phyloP scores from a whole-genome alignment of 2,113 vertebrate species.

The Spheniscus mendiculus region DNA sequence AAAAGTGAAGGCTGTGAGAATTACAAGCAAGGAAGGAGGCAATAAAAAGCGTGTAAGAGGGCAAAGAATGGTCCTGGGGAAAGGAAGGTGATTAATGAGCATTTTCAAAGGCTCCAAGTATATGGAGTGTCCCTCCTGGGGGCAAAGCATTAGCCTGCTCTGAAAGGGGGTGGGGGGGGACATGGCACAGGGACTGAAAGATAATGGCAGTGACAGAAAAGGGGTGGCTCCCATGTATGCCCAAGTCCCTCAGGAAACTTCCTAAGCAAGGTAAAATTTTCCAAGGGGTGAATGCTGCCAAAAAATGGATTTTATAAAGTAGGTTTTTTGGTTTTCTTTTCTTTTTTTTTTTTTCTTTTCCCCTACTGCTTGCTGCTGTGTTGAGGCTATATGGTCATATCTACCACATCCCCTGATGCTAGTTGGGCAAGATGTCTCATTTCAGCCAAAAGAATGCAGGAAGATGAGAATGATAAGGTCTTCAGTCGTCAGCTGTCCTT shows the following conservation, averaged over 20 bases:
- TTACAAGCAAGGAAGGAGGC: background rate
- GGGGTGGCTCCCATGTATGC: background rate
- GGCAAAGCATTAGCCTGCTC: background rate
- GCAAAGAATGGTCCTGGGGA: background rate
- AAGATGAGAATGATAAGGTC: background rate
- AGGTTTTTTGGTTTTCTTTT: too few relatives aligned
- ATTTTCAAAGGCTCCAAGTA: background rate
- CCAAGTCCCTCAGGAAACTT: background rate
- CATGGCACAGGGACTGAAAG: background rate
- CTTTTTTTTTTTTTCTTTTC: background rate
- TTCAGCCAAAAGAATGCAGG: background rate
- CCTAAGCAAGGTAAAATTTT: background rate
- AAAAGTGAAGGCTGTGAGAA: background rate
- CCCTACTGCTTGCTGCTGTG: background rate
- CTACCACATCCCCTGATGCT: background rate
- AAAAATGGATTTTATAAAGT: background rate
- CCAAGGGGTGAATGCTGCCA: background rate
- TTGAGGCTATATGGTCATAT: background rate
- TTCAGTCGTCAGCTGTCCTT: background rate
- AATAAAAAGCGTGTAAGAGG: background rate
- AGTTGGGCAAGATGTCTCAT: background rate
- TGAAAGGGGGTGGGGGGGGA: background rate
- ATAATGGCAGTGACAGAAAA: background rate
- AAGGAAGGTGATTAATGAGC: background rate
- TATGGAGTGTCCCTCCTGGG: background rate